Conservation (phyloP, 2,797 vertebrate genomes). For the Tachyglossus aculeatus region DNA sequence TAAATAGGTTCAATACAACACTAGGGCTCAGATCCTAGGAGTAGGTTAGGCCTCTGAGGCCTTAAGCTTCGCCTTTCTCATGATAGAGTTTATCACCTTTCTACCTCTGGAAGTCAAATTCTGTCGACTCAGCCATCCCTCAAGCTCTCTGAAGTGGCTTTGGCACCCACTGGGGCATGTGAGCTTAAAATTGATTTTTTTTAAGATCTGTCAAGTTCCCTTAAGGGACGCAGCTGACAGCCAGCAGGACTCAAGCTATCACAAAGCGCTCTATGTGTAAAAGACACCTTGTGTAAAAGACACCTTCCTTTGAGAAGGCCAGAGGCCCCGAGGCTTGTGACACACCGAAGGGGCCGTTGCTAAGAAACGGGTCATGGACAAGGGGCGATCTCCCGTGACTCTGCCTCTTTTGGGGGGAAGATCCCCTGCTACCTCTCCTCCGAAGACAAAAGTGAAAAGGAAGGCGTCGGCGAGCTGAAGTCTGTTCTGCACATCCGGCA, state of each 20-base stretch:
- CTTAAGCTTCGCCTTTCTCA: conserved; percentile 81
- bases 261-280: conserved; percentile 79
- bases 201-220: conserved; percentile 91
- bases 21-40: conserved; percentile 83
- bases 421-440: conserved; percentile 14
- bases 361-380: conserved; percentile 75
- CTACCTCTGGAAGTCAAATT: conserved; percentile 96
- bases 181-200: conserved; percentile 96
- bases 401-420: conserved; percentile 58
- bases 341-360: conserved; percentile 77
- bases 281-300: conserved; percentile 86
- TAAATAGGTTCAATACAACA: conserved; percentile 92
- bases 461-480: not conserved
- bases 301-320: conserved; percentile 80
- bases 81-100: conserved; percentile 99
- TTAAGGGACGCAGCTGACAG: conserved; percentile 90
- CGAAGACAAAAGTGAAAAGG: conserved; percentile 3
- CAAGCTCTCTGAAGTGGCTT: conserved; percentile 91
- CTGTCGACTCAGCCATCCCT: conserved; percentile 94
- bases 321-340: conserved; percentile 77
- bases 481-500: not conserved
- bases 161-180: conserved; percentile 95
- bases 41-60: conserved; percentile 90
- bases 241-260: conserved; percentile 83
- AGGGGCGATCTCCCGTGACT: conserved; percentile 66